A percentile compares a stretch with the other conserved stretches of the same genome.
Conservation (phyloP, 2,888 invertebrate species). For the Antitype chi region DNA sequence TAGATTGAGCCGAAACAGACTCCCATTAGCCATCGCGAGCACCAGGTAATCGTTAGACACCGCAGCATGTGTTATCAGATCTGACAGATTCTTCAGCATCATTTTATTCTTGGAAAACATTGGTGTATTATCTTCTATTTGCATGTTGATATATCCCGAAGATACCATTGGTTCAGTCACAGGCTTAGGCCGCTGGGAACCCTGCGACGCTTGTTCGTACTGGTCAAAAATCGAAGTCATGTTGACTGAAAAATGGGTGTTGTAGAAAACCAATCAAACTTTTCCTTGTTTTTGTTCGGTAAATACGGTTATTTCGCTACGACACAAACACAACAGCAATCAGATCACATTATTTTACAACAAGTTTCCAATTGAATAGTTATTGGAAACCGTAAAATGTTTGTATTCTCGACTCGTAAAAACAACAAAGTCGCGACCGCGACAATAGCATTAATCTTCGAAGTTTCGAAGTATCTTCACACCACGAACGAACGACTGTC, state of each 20-base stretch:
- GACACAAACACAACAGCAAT: not conserved
- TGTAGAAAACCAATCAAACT: constrained; percentile 26
- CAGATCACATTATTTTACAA: constrained; percentile 10
- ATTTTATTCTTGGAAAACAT: constrained; percentile 97
- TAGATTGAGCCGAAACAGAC: constrained; percentile 95
- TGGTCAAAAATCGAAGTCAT: constrained; percentile 97
- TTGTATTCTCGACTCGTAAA: not conserved
- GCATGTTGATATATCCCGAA: constrained; percentile 89
- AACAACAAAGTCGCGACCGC: not conserved
- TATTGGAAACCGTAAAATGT: not conserved
- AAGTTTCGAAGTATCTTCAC: not conserved
- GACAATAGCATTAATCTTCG: constrained; percentile 29
- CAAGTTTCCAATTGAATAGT: not conserved
- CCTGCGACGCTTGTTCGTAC: constrained; percentile 94
- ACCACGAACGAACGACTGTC: too few species aligned
- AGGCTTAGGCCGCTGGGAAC: constrained; percentile 81
- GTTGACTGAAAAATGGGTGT: constrained; percentile 61
- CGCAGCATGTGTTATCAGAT: constrained; percentile 94
- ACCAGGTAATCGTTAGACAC: constrained; percentile 96
- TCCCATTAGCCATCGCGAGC: constrained; percentile 95
- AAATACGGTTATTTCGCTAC: not conserved
- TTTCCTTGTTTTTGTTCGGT: not conserved
- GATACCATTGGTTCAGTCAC: constrained; percentile 86
- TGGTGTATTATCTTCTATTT: constrained; percentile 93
- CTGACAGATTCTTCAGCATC: constrained; percentile 93